phyloP scores from a whole-genome alignment of 2,797 vertebrate genomes.

The Champsocephalus esox region DNA sequence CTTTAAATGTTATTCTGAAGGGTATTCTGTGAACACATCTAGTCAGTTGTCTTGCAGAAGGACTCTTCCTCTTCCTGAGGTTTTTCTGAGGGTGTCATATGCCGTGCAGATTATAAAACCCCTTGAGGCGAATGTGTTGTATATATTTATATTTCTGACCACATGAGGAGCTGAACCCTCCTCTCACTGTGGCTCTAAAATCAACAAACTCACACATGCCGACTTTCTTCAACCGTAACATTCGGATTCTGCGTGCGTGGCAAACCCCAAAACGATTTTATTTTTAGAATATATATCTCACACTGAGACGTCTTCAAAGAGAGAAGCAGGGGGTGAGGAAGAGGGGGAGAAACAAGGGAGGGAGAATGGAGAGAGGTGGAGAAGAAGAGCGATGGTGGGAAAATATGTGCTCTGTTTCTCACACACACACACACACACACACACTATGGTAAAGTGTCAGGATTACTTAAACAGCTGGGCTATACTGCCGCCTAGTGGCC shows the following conservation, averaged over 20 bases:
- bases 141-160: background rate
- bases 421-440: background rate
- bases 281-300: conserved; percentile 28
- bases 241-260: background rate
- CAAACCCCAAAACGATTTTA: background rate
- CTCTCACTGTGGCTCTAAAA: background rate
- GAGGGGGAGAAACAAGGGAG: background rate
- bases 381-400: conserved; percentile 1
- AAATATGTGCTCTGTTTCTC: background rate
- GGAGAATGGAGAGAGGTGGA: background rate
- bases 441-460: background rate
- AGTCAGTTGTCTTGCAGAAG: no score
- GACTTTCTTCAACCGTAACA: background rate
- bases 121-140: no score
- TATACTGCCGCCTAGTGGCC: conserved; percentile 68
- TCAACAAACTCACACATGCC: no score
- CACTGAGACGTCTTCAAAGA: conserved; percentile 15
- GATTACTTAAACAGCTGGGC: conserved; percentile 25
- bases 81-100: no score
- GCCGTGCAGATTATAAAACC: no score
- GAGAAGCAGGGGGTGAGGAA: background rate
- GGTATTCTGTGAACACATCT: no score
- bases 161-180: background rate
- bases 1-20: no score
- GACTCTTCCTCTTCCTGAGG: no score